A percentile compares a stretch with the other conserved stretches of the same genome.
Conservation (phyloP, 2,888 invertebrate species). For the Nephrotoma appendiculata region DNA sequence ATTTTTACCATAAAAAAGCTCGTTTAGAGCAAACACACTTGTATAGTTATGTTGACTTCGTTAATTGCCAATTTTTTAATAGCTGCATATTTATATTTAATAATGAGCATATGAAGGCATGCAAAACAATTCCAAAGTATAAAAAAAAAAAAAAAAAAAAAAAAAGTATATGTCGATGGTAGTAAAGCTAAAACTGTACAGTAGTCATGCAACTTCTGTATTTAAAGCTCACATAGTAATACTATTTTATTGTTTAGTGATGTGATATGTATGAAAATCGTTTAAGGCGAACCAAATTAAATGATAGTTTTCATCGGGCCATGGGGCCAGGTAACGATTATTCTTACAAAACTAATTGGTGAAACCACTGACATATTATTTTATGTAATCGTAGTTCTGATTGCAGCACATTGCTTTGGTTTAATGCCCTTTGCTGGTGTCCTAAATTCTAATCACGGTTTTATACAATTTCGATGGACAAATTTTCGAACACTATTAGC, state of each 20-base stretch:
- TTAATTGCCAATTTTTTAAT: background rate
- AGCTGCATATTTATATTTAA: background rate
- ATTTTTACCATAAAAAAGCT: too few relatives aligned
- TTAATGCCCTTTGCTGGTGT: slow-evolving; percentile 33
- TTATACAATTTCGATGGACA: background rate
- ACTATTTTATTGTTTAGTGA: background rate
- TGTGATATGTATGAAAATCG: background rate
- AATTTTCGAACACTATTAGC: background rate
- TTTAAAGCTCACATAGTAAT: too few relatives aligned
- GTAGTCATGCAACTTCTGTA: background rate
- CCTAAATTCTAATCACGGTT: background rate
- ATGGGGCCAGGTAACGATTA: background rate
- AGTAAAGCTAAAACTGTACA: background rate
- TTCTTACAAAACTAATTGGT: too few relatives aligned
- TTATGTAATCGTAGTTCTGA: slow-evolving; percentile 19
- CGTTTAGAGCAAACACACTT: too few relatives aligned
- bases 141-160: too few relatives aligned
- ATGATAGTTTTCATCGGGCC: background rate
- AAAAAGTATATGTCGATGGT: too few relatives aligned
- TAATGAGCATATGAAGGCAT: background rate
- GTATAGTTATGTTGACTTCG: too few relatives aligned
- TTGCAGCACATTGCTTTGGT: slow-evolving; percentile 33
- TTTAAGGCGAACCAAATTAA: background rate
- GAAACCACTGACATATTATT: background rate
- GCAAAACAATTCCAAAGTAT: background rate